A percentile compares a stretch with the other conserved stretches of the same genome.
Conservation (phyloP, 2,797 vertebrate species). For the Diglossa cyanea region DNA sequence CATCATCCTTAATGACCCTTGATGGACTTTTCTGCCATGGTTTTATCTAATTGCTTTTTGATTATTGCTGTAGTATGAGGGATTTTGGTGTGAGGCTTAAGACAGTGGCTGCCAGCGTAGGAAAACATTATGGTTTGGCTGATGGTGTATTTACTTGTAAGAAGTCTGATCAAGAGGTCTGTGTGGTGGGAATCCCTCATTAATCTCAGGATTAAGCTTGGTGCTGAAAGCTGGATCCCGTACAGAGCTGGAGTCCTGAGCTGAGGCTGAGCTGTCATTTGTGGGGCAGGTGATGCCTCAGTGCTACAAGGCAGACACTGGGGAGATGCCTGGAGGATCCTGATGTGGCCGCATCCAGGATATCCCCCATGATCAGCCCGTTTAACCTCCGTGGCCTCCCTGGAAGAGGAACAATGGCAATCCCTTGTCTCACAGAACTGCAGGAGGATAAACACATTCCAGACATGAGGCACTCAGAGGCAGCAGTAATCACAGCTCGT, state of each 20-base stretch:
- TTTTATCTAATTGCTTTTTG: conserved; percentile 37
- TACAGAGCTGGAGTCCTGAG: fast-evolving
- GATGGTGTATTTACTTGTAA: conserved; percentile 1
- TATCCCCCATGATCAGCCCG: fast-evolving
- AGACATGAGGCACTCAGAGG: neutral
- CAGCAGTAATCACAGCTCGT: conserved; percentile 23
- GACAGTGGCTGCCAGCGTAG: neutral
- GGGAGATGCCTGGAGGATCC: neutral
- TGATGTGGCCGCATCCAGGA: fast-evolving
- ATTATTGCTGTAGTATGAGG: conserved; percentile 11
- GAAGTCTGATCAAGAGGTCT: neutral
- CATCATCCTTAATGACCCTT: conserved; percentile 22
- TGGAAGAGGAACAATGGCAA: neutral
- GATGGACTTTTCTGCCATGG: conserved; percentile 39
- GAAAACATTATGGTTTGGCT: conserved; percentile 13
- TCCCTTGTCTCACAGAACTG: neutral
- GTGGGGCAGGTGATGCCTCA: neutral
- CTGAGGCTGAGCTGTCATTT: neutral
- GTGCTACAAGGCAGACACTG: neutral
- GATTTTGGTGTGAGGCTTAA: conserved; percentile 34
- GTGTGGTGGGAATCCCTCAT: neutral
- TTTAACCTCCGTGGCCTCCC: neutral
- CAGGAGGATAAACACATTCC: conserved; percentile 3
- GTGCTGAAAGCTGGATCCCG: neutral
- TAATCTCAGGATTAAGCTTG: conserved; percentile 33